Percentiles rank a stretch among this genome's conserved stretches.
These are phyloP conservation scores for Brachionus asplanchnoidis DNA, from an alignment of 1,140 invertebrate genomes.

Conservation along the genomic window DNA sequence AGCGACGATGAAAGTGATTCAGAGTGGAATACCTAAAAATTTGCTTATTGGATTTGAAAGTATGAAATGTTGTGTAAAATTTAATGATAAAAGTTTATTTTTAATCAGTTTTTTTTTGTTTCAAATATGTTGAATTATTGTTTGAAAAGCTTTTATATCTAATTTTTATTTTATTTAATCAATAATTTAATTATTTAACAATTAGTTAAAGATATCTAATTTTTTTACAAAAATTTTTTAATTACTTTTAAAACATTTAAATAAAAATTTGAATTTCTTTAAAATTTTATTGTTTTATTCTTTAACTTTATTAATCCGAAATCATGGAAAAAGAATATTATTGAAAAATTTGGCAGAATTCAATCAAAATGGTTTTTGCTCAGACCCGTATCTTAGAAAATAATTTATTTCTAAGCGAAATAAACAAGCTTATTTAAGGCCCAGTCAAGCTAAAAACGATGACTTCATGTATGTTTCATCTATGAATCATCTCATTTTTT, in stretches of 20 bases:
- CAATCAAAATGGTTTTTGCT: no score
- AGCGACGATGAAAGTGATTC: conserved; percentile 39
- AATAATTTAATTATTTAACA: neutral
- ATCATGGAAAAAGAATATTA: no score
- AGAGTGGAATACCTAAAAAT: conserved; percentile 31
- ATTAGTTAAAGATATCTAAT: neutral
- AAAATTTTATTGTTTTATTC: no score
- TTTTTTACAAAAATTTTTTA: neutral
- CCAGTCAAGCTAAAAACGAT: no score
- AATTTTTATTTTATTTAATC: neutral
- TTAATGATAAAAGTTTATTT: neutral
- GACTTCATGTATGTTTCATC: no score
- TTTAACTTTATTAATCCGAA: no score
- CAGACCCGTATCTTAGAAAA: no score
- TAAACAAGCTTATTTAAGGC: no score
- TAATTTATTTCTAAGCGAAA: no score
- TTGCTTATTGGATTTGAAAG: neutral
- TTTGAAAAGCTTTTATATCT: neutral
- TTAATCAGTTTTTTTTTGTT: neutral
- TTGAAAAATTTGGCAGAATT: no score
- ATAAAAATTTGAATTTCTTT: neutral
- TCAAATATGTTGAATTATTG: neutral
- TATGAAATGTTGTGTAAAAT: neutral
- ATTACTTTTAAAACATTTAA: neutral
- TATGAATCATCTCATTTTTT: no score